Evolutionary conservation across 2,888 invertebrate species (phyloP).

Genomic region (Adineta ricciae): DNA sequence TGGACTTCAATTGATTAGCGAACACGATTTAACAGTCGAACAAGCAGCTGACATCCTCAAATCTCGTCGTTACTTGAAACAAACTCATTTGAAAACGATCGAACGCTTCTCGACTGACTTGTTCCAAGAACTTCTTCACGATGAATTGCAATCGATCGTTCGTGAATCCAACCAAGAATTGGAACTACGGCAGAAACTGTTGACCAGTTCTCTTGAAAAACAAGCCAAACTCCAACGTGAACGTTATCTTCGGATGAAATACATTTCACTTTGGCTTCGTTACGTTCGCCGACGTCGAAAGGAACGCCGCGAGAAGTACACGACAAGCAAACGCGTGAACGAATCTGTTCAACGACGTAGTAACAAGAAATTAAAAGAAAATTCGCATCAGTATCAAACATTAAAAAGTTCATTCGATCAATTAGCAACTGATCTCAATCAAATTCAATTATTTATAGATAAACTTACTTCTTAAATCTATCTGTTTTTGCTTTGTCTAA

Average conservation of each 20-base stretch:
- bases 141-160: neutral
- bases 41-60: neutral
- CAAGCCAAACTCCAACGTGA: neutral
- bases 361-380: neutral
- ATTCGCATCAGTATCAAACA: neutral
- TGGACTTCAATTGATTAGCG: neutral
- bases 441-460: neutral
- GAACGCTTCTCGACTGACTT: neutral
- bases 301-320: neutral
- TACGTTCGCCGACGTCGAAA: neutral
- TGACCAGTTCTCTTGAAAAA: neutral
- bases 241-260: neutral
- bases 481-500: neutral
- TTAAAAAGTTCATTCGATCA: neutral
- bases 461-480: neutral
- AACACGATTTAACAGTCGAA: neutral
- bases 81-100: neutral
- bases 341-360: neutral
- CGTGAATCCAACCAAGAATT: neutral
- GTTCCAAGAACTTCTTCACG: neutral
- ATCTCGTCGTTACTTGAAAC: neutral
- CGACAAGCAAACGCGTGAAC: neutral
- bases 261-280: neutral
- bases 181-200: neutral
- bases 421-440: constrained; percentile 6